phyloP scores from a whole-genome alignment of 2,888 invertebrate species.

The Blera fallax region DNA sequence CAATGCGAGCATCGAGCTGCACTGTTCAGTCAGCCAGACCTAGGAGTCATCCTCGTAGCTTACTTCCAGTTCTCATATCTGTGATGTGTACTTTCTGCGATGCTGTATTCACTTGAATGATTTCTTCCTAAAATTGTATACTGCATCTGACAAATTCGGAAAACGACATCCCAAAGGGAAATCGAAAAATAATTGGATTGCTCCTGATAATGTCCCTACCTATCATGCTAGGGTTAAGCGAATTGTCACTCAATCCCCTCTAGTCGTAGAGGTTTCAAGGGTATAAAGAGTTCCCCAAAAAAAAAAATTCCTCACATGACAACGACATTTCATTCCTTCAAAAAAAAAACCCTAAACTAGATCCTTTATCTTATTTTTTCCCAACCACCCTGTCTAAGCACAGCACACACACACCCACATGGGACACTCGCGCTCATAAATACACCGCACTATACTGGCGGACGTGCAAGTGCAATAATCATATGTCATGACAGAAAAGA shows the following conservation, averaged over 20 bases:
- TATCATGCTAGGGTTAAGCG: conserved; percentile 9
- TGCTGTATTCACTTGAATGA: background rate
- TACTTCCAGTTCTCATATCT: too few relatives aligned
- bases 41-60: too few relatives aligned
- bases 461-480: conserved; percentile 72
- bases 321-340: conserved; percentile 32
- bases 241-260: conserved; percentile 43
- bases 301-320: background rate
- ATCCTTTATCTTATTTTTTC: conserved; percentile 3
- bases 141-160: background rate
- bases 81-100: too few relatives aligned
- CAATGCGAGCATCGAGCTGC: too few relatives aligned
- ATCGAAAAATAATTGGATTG: conserved; percentile 35
- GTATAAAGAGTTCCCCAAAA: background rate
- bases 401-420: conserved; percentile 6
- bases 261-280: background rate
- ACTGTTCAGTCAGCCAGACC: too few relatives aligned
- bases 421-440: conserved; percentile 25
- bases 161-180: background rate
- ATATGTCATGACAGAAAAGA: conserved; percentile 69
- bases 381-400: background rate
- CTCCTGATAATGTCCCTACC: conserved; percentile 12
- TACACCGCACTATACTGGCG: conserved; percentile 39
- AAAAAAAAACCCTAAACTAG: conserved; percentile 15
- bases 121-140: background rate